Base-by-base conservation (phyloP, 2,888 invertebrate genomes). In the Scaptomyza parva region DNA sequence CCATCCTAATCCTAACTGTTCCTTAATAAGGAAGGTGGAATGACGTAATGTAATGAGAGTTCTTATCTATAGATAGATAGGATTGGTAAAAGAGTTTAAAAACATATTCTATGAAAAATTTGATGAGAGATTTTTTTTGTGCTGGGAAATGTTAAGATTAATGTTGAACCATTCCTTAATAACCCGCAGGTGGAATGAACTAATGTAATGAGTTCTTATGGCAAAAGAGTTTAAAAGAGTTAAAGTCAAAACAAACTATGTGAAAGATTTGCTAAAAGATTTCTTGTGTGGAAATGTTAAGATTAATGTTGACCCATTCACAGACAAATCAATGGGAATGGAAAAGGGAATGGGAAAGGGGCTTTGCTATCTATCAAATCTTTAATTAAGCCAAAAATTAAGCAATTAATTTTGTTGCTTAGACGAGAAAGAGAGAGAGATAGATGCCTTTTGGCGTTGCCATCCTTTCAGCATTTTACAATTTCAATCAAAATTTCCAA, bases 401-500 rank as follows among this genome's bases (percentile, higher is more conserved):
- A 86, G 81, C 86, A 89, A 87, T 89, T 83, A 87, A 86, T 86
- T 83, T 77, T 72, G 71, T 73, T 76, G 65, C 65, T 62, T 57
- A 58, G 57, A 48, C 26, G 24, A 7, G 5, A 39, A 47, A 51
- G 51, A 35, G 11, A 18, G 11, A 8, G 17, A 47, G n/a, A 26
- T 17, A 39, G 5, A 17, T 28, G 59, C 57, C 71, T 53, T 61
- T 51, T 45, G 67, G 63, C 55, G 67, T 72, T 64, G 67, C 70
- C 67, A 74, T 64, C 66, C 57, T 76, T 69, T 43, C n/a, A 53
- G 66, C 61, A 70, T 76, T 78, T 78, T 63, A 72, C 76, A 86
- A 86, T 89, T 89, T 82, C 89, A 90, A 90, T 90, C 89, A 90
- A 89, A 90, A 90, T 90, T 90, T 90, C 89, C 90, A 90, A 90